Conservation (phyloP, 2,888 invertebrate species). For the Seira ritae region DNA sequence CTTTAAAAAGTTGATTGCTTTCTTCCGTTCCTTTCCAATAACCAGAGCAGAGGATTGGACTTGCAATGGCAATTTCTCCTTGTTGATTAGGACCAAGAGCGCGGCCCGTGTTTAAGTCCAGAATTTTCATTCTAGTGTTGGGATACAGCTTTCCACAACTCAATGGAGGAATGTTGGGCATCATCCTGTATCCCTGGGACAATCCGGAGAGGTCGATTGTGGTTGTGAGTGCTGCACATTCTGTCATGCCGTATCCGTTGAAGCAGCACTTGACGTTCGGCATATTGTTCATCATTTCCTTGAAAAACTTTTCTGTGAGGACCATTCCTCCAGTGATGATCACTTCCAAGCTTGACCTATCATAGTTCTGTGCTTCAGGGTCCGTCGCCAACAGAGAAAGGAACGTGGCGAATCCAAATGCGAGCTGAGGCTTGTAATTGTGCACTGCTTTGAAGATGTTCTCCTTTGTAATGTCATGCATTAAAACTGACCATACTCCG, state of each 20-base stretch:
- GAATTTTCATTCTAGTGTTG: constrained; percentile 60
- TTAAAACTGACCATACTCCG: constrained; percentile 64
- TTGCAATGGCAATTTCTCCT: constrained; percentile 66
- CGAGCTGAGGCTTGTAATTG: constrained; percentile 67
- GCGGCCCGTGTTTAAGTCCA: constrained; percentile 67
- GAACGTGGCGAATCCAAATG: constrained; percentile 71
- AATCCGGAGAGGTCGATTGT: constrained; percentile 69
- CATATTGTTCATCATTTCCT: constrained; percentile 44
- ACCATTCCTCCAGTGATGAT: constrained; percentile 65
- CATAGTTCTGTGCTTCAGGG: constrained; percentile 67
- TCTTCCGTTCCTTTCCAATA: constrained; percentile 69
- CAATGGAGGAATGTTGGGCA: constrained; percentile 62
- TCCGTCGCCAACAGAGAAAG: constrained; percentile 64
- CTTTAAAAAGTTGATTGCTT: constrained; percentile 55
- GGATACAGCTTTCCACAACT: constrained; percentile 69
- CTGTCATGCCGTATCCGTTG: constrained; percentile 52
- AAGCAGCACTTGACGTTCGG: constrained; percentile 41
- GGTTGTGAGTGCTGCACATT: constrained; percentile 44
- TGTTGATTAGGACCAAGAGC: constrained; percentile 63
- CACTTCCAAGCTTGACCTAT: constrained; percentile 64
- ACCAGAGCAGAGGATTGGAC: constrained; percentile 69
- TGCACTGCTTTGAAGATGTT: constrained; percentile 65
- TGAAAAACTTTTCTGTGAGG: constrained; percentile 43
- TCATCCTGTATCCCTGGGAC: constrained; percentile 54
- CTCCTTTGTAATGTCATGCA: constrained; percentile 61